A percentile compares a stretch with the other conserved stretches of the same genome.
Evolutionary conservation across 2,888 invertebrate species (phyloP).

Genomic region (Lysandra coridon): DNA sequence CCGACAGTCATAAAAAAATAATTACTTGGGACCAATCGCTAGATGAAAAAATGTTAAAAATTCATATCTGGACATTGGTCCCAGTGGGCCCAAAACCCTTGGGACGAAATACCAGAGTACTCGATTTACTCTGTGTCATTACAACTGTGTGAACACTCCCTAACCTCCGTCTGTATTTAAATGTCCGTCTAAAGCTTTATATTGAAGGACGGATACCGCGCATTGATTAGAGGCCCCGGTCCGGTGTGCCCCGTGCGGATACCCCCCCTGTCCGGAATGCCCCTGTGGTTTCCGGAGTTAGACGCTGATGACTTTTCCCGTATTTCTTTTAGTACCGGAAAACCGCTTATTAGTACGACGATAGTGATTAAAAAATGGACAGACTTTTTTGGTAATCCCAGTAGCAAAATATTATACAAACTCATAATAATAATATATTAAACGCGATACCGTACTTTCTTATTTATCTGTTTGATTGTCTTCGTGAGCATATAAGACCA

Average conservation of each 20-base stretch:
- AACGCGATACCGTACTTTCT: too few species aligned
- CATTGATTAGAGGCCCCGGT: conserved; percentile 24
- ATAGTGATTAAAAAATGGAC: background rate
- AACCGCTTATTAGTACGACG: conserved; percentile 1
- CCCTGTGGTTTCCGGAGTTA: conserved; percentile 32
- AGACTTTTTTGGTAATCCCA: background rate
- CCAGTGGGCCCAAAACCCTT: too few species aligned
- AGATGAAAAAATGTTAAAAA: too few species aligned
- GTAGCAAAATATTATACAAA: too few species aligned
- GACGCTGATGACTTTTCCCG: conserved; percentile 26
- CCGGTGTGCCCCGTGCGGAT: background rate
- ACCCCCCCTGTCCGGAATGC: background rate
- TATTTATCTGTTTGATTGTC: too few species aligned
- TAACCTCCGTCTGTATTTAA: conserved; percentile 12
- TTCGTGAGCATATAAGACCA: too few species aligned
- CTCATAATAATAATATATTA: too few species aligned
- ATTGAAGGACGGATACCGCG: conserved; percentile 14
- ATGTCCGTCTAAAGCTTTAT: conserved; percentile 6
- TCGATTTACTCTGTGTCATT: background rate
- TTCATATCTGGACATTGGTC: too few species aligned
- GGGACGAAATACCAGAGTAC: too few species aligned
- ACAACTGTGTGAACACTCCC: background rate
- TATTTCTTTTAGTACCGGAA: background rate
- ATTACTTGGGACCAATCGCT: too few species aligned
- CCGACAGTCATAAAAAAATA: too few species aligned